Conservation (phyloP, 2,797 vertebrate genomes). For the Mormyrops boulengeri region DNA sequence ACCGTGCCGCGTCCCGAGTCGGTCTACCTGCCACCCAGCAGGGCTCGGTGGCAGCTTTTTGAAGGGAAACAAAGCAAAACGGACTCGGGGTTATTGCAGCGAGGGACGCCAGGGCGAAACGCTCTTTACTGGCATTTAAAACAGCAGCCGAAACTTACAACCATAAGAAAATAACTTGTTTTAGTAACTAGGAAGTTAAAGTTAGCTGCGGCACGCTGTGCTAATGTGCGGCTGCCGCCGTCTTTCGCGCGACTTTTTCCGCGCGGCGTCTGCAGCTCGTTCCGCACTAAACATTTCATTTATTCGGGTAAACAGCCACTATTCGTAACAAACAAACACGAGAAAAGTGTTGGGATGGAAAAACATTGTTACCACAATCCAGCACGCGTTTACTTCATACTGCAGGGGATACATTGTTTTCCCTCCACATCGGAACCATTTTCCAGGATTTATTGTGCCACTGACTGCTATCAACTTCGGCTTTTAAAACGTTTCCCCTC, state of each 20-base stretch:
- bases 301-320: not conserved
- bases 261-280: not conserved
- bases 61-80: not conserved
- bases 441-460: slow-evolving; percentile 26
- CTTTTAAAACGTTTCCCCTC: not conserved
- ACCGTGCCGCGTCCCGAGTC: not conserved
- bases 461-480: not conserved
- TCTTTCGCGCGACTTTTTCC: not conserved
- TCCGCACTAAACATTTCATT: not conserved
- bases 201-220: not conserved
- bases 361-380: slow-evolving; percentile 1
- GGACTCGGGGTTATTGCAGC: not conserved
- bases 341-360: not conserved
- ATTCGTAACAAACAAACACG: not conserved
- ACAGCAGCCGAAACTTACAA: not conserved
- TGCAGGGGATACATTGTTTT: slow-evolving; percentile 41
- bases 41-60: not conserved
- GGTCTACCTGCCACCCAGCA: not conserved
- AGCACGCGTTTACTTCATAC: not conserved
- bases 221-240: not conserved
- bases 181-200: not conserved
- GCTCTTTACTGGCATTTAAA: not conserved
- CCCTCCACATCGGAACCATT: slow-evolving; percentile 61
- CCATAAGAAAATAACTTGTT: not conserved
- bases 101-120: not conserved